Evolutionary conservation across 2,888 invertebrate species (phyloP).

Genomic region (Camponotus fellah): DNA sequence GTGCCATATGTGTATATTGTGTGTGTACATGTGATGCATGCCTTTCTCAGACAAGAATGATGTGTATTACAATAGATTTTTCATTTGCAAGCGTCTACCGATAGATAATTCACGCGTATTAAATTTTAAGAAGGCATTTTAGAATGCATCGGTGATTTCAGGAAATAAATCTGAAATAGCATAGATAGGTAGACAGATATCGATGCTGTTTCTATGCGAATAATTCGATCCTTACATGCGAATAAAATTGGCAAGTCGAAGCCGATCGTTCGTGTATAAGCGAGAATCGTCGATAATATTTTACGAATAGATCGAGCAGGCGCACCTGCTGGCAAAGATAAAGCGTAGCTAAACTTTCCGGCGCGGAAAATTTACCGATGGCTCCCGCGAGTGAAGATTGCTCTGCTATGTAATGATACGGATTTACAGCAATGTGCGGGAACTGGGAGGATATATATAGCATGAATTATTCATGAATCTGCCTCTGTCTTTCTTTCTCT

Average conservation of each 20-base stretch:
- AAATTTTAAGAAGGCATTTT: background rate
- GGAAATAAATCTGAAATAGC: constrained; percentile 16
- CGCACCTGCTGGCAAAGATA: constrained; percentile 15
- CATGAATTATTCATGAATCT: constrained; percentile 70
- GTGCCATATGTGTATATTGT: background rate
- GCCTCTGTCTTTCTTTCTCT: background rate
- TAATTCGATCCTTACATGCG: constrained; percentile 11
- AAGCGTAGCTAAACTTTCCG: constrained; percentile 36
- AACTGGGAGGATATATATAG: constrained; percentile 18
- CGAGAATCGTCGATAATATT: constrained; percentile 26
- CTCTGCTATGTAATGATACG: constrained; percentile 54
- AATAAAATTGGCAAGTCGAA: constrained; percentile 20
- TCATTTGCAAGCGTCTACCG: background rate
- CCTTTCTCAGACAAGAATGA: background rate
- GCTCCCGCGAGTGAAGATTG: constrained; percentile 37
- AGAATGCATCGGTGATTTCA: background rate
- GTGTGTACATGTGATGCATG: no score
- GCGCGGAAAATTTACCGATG: constrained; percentile 51
- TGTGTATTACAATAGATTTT: background rate
- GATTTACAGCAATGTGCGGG: constrained; percentile 46
- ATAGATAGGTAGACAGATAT: background rate
- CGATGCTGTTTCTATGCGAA: constrained; percentile 18
- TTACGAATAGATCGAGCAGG: constrained; percentile 45
- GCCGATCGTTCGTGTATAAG: constrained; percentile 41
- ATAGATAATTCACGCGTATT: background rate